These are phyloP conservation scores for Odontomachus brunneus DNA, from an alignment of 1,140 invertebrate genomes.

Conservation along the genomic window DNA sequence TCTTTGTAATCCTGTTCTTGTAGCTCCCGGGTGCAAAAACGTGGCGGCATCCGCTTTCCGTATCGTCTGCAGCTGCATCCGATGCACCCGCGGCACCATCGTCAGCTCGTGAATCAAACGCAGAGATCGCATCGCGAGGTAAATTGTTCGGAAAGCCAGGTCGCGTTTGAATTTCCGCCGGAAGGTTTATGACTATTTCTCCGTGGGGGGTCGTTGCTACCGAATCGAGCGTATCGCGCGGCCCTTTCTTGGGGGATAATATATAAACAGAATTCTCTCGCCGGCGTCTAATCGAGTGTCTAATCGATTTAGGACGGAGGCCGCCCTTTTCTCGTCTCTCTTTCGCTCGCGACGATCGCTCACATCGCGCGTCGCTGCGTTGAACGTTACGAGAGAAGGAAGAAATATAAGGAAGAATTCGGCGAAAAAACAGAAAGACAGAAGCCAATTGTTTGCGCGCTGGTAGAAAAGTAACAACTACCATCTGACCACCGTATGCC, in stretches of 20 bases:
- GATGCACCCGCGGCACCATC: constrained; percentile 18
- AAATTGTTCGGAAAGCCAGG: constrained; percentile 71
- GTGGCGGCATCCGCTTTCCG: constrained; percentile 39
- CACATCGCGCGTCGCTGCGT: constrained; percentile 28
- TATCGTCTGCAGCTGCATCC: constrained; percentile 44
- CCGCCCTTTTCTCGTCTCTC: not conserved
- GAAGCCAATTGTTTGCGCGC: too few species aligned
- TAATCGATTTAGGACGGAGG: constrained; percentile 35
- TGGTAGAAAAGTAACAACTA: too few species aligned
- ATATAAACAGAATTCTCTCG: constrained; percentile 43
- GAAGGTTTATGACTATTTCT: constrained; percentile 72
- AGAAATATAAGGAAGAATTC: too few species aligned
- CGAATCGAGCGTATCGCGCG: constrained; percentile 68
- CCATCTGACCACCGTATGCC: too few species aligned
- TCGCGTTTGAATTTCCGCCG: constrained; percentile 70
- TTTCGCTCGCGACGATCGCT: constrained; percentile 8
- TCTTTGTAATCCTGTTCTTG: constrained; percentile 56
- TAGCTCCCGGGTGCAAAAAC: constrained; percentile 38
- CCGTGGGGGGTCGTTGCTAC: constrained; percentile 67
- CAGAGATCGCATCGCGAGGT: constrained; percentile 66
- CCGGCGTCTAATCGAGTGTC: constrained; percentile 47
- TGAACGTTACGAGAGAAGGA: not conserved
- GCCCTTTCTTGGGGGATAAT: constrained; percentile 61
- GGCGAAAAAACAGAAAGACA: too few species aligned
- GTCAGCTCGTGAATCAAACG: constrained; percentile 65